Percentiles rank a stretch among this genome's conserved stretches.
Evolutionary conservation across 2,888 invertebrate species (phyloP).

Genomic region (Lithophane socia): DNA sequence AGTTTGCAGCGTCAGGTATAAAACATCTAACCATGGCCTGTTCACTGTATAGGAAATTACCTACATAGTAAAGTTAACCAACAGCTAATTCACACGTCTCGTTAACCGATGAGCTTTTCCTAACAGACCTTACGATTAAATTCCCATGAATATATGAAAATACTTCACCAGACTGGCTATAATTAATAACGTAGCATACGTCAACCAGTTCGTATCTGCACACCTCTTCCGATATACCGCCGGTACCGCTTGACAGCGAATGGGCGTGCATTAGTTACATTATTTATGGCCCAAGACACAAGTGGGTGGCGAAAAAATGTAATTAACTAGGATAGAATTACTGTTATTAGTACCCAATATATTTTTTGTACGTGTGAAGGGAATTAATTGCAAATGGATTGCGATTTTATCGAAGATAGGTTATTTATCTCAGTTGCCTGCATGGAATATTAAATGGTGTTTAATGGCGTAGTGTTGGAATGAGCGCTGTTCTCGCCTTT

Average conservation of each 20-base stretch:
- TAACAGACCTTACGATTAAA: conserved; percentile 66
- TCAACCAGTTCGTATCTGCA: conserved; percentile 78
- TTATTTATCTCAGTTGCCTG: conserved; percentile 41
- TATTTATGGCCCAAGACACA: conserved; percentile 61
- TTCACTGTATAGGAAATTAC: conserved; percentile 11
- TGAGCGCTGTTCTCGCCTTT: conserved; percentile 40
- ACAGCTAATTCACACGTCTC: conserved; percentile 41
- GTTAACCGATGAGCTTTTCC: conserved; percentile 52
- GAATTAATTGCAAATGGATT: conserved; percentile 47
- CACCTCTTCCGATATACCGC: conserved; percentile 76
- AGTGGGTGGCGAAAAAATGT: conserved; percentile 66
- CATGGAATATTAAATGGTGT: conserved; percentile 51
- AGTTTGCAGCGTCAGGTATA: neutral
- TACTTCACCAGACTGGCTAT: conserved; percentile 70
- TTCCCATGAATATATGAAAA: conserved; percentile 74
- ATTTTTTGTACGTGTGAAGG: conserved; percentile 53
- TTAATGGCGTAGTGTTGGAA: conserved; percentile 30
- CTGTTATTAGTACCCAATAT: conserved; percentile 61
- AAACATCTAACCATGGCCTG: neutral
- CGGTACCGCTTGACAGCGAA: conserved; percentile 77
- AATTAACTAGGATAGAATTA: conserved; percentile 62
- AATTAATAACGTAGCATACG: conserved; percentile 77
- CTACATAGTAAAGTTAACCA: conserved; percentile 10
- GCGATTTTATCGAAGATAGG: conserved; percentile 51
- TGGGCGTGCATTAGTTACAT: conserved; percentile 78